These are phyloP conservation scores for Platerodrilus igneus DNA, from an alignment of 2,888 invertebrate genomes.

Conservation along the genomic window DNA sequence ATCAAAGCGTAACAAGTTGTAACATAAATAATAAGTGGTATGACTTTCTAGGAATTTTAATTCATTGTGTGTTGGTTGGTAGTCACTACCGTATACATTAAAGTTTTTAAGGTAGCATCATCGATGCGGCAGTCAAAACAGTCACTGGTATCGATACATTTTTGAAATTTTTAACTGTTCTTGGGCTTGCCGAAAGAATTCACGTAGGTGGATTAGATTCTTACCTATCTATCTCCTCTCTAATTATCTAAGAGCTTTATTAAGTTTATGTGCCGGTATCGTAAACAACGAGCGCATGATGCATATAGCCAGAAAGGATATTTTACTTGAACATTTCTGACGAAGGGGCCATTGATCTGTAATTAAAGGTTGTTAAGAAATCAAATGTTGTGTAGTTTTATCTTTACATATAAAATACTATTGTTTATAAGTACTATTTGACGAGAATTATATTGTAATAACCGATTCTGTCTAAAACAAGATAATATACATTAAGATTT, in stretches of 20 bases:
- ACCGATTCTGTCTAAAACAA: too few relatives aligned
- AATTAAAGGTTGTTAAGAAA: too few relatives aligned
- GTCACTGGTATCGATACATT: constrained; percentile 31
- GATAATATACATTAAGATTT: too few relatives aligned
- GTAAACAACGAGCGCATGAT: constrained; percentile 34
- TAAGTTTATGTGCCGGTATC: too few relatives aligned
- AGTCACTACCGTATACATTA: constrained; percentile 34
- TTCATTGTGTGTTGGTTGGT: constrained; percentile 36
- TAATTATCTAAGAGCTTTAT: constrained; percentile 46
- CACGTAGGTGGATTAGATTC: constrained; percentile 37
- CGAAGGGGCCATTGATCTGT: too few relatives aligned
- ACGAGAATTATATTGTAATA: too few relatives aligned
- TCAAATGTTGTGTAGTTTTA: too few relatives aligned
- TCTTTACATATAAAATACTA: too few relatives aligned
- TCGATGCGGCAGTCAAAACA: constrained; percentile 28
- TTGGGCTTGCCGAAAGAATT: constrained; percentile 29
- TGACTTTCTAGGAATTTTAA: constrained; percentile 42
- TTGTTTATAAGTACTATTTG: too few relatives aligned
- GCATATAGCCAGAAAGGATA: constrained; percentile 32
- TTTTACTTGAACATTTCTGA: too few relatives aligned
- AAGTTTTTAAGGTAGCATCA: constrained; percentile 34
- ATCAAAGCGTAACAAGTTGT: constrained; percentile 35
- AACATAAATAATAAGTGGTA: constrained; percentile 41
- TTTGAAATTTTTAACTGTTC: constrained; percentile 34
- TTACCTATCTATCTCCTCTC: constrained; percentile 44